Conservation (phyloP, 2,888 invertebrate genomes). For the Polyommatus iphigenia region DNA sequence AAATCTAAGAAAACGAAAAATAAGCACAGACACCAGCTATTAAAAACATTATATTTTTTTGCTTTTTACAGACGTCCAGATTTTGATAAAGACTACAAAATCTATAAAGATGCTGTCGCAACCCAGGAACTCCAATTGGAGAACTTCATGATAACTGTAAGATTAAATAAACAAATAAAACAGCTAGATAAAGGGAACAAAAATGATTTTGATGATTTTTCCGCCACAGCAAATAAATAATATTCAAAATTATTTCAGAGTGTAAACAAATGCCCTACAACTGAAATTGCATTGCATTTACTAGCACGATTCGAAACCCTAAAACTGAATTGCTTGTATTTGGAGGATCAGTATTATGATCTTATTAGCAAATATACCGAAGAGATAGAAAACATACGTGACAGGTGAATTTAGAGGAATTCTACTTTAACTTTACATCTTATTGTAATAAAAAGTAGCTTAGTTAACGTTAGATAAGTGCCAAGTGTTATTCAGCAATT, state of each 20-base stretch:
- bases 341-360: constrained; percentile 88
- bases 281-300: constrained; percentile 74
- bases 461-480: too few species aligned
- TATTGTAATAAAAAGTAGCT: too few species aligned
- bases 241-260: constrained; percentile 53
- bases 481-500: too few species aligned
- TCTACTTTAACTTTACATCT: neutral
- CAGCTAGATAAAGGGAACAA: too few species aligned
- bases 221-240: neutral
- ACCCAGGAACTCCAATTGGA: constrained; percentile 87
- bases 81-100: constrained; percentile 88
- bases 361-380: constrained; percentile 83
- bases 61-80: constrained; percentile 66
- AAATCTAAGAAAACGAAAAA: neutral
- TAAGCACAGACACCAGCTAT: neutral
- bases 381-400: constrained; percentile 85
- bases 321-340: constrained; percentile 84
- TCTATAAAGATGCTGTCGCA: constrained; percentile 84
- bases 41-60: constrained; percentile 8
- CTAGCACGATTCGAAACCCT: constrained; percentile 85
- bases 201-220: too few species aligned
- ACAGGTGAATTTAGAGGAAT: constrained; percentile 65
- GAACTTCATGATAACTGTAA: constrained; percentile 83
- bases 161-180: neutral
- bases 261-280: constrained; percentile 71